Evolutionary conservation across 2,797 vertebrate species (phyloP).

Genomic region (Macropus fuliginosus): DNA sequence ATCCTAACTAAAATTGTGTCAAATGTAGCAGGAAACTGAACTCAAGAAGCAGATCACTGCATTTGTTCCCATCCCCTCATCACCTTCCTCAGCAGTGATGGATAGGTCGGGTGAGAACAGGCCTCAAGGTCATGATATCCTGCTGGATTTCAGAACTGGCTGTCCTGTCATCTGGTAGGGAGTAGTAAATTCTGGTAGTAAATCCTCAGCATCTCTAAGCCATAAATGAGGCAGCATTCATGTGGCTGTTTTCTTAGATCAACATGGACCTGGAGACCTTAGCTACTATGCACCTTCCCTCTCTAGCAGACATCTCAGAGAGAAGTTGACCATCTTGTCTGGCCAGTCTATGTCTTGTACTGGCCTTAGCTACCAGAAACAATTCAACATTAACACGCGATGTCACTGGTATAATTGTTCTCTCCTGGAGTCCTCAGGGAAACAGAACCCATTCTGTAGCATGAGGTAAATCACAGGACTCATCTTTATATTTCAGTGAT

Average conservation of each 20-base stretch:
- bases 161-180: not conserved
- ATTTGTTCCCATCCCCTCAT: not conserved
- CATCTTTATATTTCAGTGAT: conserved; percentile 50
- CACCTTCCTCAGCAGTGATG: not conserved
- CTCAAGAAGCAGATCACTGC: not conserved
- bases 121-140: not conserved
- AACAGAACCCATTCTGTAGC: conserved; percentile 47
- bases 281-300: not conserved
- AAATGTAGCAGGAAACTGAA: not conserved
- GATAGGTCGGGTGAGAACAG: not conserved
- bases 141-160: not conserved
- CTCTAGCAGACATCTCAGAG: not conserved
- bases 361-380: not conserved
- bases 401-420: not conserved
- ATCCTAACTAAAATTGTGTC: not conserved
- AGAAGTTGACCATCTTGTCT: not conserved
- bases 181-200: not conserved
- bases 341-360: not conserved
- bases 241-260: not conserved
- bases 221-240: not conserved
- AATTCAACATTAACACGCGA: not conserved
- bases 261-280: not conserved
- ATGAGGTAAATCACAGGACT: conserved; percentile 49
- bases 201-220: not conserved
- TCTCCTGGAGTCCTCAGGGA: conserved; percentile 23